Percentiles rank a stretch among this genome's conserved stretches.
Conservation (phyloP, 2,888 invertebrate species). For the Entomobrya multifasciata region DNA sequence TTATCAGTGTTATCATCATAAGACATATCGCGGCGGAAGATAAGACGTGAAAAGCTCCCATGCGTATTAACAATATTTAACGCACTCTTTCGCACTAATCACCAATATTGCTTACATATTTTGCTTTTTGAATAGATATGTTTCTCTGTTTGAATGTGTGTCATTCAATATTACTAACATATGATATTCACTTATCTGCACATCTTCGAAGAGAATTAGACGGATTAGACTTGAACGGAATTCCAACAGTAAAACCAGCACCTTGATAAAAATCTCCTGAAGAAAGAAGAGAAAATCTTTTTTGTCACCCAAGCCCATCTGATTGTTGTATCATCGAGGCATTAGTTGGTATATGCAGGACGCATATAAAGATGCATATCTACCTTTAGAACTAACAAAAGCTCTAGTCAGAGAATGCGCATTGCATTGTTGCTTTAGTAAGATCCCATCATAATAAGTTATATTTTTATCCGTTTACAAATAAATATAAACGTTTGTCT, state of each 20-base stretch:
- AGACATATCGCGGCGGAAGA: background rate
- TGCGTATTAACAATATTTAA: background rate
- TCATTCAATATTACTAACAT: background rate
- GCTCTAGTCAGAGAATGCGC: background rate
- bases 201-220: background rate
- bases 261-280: constrained; percentile 17
- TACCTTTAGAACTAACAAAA: background rate
- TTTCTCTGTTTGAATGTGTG: no score
- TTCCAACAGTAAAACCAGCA: background rate
- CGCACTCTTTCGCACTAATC: background rate
- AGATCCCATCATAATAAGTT: no score
- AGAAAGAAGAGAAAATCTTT: background rate
- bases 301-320: constrained; percentile 26
- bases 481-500: no score
- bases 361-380: constrained; percentile 32
- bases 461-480: constrained; percentile 23
- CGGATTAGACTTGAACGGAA: background rate
- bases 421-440: background rate
- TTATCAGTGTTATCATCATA: background rate
- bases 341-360: constrained; percentile 12
- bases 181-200: constrained; percentile 16
- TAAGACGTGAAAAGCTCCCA: background rate
- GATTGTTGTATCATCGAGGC: background rate
- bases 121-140: no score
- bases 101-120: background rate